These are phyloP conservation scores for Scytalopus superciliaris DNA, from an alignment of 2,113 vertebrate genomes.

Conservation along the genomic window DNA sequence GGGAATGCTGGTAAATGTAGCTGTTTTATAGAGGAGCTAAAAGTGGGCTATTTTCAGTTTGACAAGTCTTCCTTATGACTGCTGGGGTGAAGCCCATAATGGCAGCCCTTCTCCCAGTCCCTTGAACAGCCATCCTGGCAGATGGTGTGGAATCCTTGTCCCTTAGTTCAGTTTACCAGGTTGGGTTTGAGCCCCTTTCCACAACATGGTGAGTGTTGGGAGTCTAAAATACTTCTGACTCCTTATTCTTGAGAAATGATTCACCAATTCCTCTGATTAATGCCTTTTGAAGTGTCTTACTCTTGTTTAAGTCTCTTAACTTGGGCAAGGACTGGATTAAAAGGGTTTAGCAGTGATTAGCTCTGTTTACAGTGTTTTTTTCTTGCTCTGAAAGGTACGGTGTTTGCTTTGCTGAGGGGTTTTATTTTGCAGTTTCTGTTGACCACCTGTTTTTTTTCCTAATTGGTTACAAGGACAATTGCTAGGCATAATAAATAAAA, in stretches of 20 bases:
- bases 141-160: constrained; percentile 54
- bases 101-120: constrained; percentile 68
- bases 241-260: constrained; percentile 35
- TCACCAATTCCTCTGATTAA: constrained; percentile 5
- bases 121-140: constrained; percentile 62
- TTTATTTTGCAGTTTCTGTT: constrained; percentile 49
- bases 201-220: neutral
- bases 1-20: constrained; percentile 71
- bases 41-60: constrained; percentile 69
- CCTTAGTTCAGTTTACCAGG: constrained; percentile 59
- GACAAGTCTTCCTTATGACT: constrained; percentile 64
- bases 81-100: constrained; percentile 42
- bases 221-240: constrained; percentile 29
- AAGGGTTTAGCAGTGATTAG: constrained; percentile 61
- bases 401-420: constrained; percentile 43
- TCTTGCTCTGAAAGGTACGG: neutral
- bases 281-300: constrained; percentile 53
- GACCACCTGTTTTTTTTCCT: constrained; percentile 60
- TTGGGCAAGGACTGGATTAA: constrained; percentile 48
- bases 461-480: constrained; percentile 38
- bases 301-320: constrained; percentile 59
- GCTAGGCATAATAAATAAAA: constrained; percentile 64
- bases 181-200: constrained; percentile 46
- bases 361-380: constrained; percentile 73
- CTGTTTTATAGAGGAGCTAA: constrained; percentile 62